A percentile compares a stretch with the other conserved stretches of the same genome.
Conservation (phyloP, 2,797 vertebrate genomes). For the Phoeniculus purpureus region DNA sequence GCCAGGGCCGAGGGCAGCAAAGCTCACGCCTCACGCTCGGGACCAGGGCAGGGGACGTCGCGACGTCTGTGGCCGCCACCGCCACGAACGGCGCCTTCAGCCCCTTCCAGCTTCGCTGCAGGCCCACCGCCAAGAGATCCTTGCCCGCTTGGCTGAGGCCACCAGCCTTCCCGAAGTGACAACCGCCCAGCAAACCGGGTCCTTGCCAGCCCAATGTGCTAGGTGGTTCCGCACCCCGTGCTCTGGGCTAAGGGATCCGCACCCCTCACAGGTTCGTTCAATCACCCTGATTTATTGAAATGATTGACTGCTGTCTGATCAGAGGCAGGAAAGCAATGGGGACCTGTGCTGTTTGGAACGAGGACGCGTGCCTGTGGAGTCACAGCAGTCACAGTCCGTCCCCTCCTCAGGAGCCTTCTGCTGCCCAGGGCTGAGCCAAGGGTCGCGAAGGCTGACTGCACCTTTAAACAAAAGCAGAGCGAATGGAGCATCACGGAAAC, state of each 20-base stretch:
- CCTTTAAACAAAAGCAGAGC: slow-evolving; percentile 8
- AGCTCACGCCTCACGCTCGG: background rate
- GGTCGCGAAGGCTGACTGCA: background rate
- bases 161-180: background rate
- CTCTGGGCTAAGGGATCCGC: background rate
- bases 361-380: background rate
- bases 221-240: background rate
- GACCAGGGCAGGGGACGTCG: background rate
- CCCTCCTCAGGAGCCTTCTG: background rate
- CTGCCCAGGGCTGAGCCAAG: background rate
- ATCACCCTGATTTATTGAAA: background rate
- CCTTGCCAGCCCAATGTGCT: background rate
- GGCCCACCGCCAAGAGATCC: background rate
- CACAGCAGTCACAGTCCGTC: background rate
- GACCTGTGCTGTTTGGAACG: background rate
- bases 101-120: background rate
- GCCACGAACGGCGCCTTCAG: background rate
- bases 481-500: slow-evolving; percentile 25
- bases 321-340: background rate
- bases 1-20: background rate
- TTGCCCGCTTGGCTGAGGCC: background rate
- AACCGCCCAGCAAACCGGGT: background rate
- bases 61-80: background rate
- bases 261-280: background rate
- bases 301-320: background rate